phyloP scores from a whole-genome alignment of 1,140 invertebrate species.

The Aphelinus atriplicis region DNA sequence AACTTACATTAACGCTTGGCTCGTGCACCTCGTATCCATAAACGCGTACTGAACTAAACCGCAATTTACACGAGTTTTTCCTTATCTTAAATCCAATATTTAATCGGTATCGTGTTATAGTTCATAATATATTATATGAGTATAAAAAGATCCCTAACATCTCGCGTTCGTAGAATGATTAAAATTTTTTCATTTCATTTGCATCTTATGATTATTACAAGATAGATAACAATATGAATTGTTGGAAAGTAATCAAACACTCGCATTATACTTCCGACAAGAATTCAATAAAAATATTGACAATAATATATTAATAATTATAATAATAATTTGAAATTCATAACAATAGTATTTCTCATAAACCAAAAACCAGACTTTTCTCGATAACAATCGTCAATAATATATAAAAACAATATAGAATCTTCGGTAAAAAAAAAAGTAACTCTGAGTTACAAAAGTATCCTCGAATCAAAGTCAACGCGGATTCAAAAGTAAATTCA shows the following conservation, averaged over 20 bases:
- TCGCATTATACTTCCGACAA: slow-evolving; percentile 14
- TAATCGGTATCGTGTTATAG: slow-evolving; percentile 33
- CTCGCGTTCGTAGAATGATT: slow-evolving; percentile 34
- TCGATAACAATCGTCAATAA: slow-evolving; percentile 35
- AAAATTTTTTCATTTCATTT: slow-evolving; percentile 39
- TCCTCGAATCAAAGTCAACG: slow-evolving; percentile 21
- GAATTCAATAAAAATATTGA: slow-evolving; percentile 16
- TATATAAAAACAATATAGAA: slow-evolving; percentile 37
- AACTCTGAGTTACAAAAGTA: slow-evolving; percentile 25
- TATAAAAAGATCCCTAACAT: slow-evolving; percentile 38
- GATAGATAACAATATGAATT: slow-evolving; percentile 38
- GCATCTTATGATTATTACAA: slow-evolving; percentile 39
- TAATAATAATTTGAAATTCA: slow-evolving; percentile 36
- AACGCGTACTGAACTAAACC: slow-evolving; percentile 33
- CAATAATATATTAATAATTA: slow-evolving; percentile 20
- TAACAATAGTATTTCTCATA: slow-evolving; percentile 37
- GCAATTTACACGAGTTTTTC: slow-evolving; percentile 31
- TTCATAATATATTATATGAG: slow-evolving; percentile 37
- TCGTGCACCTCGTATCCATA: background rate
- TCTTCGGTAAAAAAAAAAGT: slow-evolving; percentile 30
- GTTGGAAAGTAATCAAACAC: slow-evolving; percentile 14
- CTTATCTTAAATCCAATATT: slow-evolving; percentile 34
- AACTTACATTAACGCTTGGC: slow-evolving; percentile 24
- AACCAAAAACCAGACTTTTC: slow-evolving; percentile 38
- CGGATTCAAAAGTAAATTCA: slow-evolving; percentile 32